phyloP scores from a whole-genome alignment of 2,888 invertebrate species.

The Amiota communis region DNA sequence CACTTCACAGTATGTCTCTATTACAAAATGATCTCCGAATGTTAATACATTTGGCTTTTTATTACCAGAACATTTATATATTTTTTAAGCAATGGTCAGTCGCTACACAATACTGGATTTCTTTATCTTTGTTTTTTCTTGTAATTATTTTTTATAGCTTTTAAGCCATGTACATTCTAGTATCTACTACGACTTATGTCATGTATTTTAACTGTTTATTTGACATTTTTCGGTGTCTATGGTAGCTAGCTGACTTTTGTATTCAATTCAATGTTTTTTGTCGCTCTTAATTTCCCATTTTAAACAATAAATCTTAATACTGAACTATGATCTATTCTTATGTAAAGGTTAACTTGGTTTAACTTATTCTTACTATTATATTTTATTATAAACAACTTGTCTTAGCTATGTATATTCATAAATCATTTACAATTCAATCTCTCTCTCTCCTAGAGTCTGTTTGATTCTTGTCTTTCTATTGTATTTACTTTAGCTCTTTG shows the following conservation, averaged over 20 bases:
- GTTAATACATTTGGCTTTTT: too few relatives aligned
- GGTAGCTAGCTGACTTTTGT: neutral
- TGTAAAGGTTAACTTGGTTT: constrained; percentile 8
- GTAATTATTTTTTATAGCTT: neutral
- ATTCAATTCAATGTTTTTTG: too few relatives aligned
- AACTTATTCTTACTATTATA: neutral
- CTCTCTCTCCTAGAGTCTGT: neutral
- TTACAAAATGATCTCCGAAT: too few relatives aligned
- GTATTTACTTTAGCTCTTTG: constrained; percentile 1
- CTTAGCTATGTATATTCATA: neutral
- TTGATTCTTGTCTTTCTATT: neutral
- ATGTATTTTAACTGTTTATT: neutral
- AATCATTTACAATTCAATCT: constrained; percentile 18
- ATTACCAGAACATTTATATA: too few relatives aligned
- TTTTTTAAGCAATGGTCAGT: too few relatives aligned
- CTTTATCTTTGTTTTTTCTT: constrained; percentile 16
- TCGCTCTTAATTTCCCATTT: neutral
- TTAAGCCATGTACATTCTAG: neutral
- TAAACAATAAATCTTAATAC: neutral
- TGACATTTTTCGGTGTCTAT: constrained; percentile 13
- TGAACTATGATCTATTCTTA: neutral
- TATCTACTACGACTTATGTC: constrained; percentile 6
- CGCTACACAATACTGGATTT: too few relatives aligned
- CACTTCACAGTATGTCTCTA: too few relatives aligned
- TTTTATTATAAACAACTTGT: constrained; percentile 4